Conservation (phyloP, 2,888 invertebrate genomes). For the Limulus polyphemus region DNA sequence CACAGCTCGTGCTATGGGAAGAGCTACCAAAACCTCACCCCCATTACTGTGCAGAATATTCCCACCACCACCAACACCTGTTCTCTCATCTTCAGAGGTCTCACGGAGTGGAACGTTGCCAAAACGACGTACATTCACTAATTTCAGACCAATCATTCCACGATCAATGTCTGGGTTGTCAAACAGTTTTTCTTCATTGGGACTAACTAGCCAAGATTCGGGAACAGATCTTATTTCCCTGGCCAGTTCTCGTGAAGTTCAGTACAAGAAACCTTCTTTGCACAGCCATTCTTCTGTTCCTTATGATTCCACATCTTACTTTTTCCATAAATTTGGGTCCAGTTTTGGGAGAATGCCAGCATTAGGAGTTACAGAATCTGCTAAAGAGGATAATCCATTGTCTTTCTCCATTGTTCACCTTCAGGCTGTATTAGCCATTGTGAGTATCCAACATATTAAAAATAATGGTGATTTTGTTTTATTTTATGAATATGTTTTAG, state of each 20-base stretch:
- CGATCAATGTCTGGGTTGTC: slow-evolving; percentile 56
- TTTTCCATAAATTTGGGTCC: slow-evolving; percentile 82
- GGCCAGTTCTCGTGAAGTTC: slow-evolving; percentile 21
- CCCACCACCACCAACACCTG: slow-evolving; percentile 58
- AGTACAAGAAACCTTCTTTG: slow-evolving; percentile 26
- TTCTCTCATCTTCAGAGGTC: slow-evolving; percentile 4
- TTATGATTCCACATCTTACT: slow-evolving; percentile 34
- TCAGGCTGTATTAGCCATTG: slow-evolving; percentile 34
- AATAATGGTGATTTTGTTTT: no score
- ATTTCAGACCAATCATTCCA: slow-evolving; percentile 69
- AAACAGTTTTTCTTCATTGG: slow-evolving; percentile 5
- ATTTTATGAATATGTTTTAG: no score
- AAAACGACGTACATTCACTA: slow-evolving; percentile 38
- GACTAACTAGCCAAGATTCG: slow-evolving; percentile 16
- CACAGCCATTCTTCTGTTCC: slow-evolving; percentile 39
- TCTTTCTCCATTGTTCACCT: slow-evolving; percentile 34
- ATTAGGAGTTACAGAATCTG: slow-evolving; percentile 19
- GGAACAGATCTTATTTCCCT: slow-evolving; percentile 21
- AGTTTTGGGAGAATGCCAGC: slow-evolving; percentile 47
- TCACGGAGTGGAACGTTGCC: slow-evolving; percentile 9
- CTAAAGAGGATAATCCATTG: slow-evolving; percentile 30
- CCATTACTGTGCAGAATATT: slow-evolving; percentile 72
- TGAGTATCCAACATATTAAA: slow-evolving; percentile 24
- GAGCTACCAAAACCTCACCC: slow-evolving; percentile 63
- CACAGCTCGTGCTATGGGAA: slow-evolving; percentile 76